phyloP scores from a whole-genome alignment of 2,113 vertebrate genomes.

The Rhea americana region DNA sequence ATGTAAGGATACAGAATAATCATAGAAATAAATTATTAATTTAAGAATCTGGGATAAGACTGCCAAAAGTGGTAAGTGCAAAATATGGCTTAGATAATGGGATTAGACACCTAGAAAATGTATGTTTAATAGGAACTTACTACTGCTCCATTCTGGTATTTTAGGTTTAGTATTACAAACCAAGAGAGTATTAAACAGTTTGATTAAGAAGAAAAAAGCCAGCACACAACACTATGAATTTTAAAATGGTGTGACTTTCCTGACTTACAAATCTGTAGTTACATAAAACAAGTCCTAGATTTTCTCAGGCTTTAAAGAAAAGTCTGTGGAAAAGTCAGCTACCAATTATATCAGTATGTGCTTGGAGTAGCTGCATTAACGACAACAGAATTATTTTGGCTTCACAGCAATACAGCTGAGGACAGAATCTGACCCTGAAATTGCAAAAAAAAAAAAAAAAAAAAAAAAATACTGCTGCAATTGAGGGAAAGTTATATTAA shows the following conservation, averaged over 20 bases:
- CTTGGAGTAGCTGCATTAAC: not conserved
- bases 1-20: slow-evolving; percentile 56
- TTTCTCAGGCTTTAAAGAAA: not conserved
- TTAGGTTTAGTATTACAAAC: not conserved
- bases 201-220: not conserved
- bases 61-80: slow-evolving; percentile 51
- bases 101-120: slow-evolving; percentile 52
- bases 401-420: not conserved
- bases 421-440: not conserved
- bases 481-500: not conserved
- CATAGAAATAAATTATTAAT: slow-evolving; percentile 63
- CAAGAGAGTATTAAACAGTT: not conserved
- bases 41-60: slow-evolving; percentile 40
- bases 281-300: not conserved
- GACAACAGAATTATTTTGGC: not conserved
- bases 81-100: slow-evolving; percentile 33
- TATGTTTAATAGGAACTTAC: slow-evolving; percentile 13
- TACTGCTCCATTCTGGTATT: slow-evolving; percentile 1
- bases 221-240: not conserved
- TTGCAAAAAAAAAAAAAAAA: not conserved
- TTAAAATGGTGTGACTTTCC: not conserved
- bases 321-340: not conserved
- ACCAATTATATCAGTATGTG: not conserved
- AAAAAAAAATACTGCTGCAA: not conserved
- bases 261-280: not conserved